Conservation (phyloP, 2,888 invertebrate genomes). For the Nephrotoma guestfalica region DNA sequence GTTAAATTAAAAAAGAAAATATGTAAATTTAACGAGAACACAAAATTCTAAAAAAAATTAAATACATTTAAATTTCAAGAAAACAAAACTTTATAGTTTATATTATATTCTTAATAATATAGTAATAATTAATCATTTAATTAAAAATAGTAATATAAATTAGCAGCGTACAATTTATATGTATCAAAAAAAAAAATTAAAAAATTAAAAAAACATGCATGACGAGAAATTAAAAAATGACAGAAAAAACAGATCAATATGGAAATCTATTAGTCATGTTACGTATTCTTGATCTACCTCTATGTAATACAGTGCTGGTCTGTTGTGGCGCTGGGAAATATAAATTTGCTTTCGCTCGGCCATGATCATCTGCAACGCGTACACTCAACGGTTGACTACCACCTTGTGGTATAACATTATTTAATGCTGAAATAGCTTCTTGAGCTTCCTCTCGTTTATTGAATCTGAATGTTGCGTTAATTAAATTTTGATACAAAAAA, state of each 20-base stretch:
- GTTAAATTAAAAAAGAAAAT: not conserved
- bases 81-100: not conserved
- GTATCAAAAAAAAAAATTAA: not conserved
- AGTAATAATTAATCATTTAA: not conserved
- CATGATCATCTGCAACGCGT: slow-evolving; percentile 35
- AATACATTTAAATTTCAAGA: not conserved
- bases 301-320: slow-evolving; percentile 26
- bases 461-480: slow-evolving; percentile 39
- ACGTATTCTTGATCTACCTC: slow-evolving; percentile 35
- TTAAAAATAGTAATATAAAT: not conserved
- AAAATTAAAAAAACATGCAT: slow-evolving; percentile 1
- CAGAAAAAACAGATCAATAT: slow-evolving; percentile 19
- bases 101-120: not conserved
- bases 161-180: slow-evolving; percentile 5
- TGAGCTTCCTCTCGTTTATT: slow-evolving; percentile 82
- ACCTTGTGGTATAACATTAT: slow-evolving; percentile 73
- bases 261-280: slow-evolving; percentile 16
- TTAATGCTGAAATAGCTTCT: slow-evolving; percentile 71
- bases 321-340: slow-evolving; percentile 19
- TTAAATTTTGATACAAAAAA: slow-evolving; percentile 7
- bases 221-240: not conserved
- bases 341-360: slow-evolving; percentile 30
- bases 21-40: not conserved
- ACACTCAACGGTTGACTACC: slow-evolving; percentile 72
- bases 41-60: not conserved